Evolutionary conservation across 2,888 invertebrate species (phyloP), one percentile per base, ranked within the genome.

Genomic region (Lycaena phlaeas): DNA sequence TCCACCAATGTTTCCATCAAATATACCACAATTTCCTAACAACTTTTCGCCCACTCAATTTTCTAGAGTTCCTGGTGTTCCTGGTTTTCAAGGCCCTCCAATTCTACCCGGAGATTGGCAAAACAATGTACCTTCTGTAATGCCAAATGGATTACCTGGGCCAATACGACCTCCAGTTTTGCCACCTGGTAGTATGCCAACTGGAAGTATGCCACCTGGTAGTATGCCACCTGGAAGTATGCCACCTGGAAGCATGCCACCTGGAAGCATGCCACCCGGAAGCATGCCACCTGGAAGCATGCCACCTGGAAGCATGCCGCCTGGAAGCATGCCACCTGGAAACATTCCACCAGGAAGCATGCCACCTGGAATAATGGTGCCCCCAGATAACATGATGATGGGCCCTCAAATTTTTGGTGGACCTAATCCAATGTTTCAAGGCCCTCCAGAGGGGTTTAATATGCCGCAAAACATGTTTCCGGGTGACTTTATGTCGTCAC

Each of bases 401-500:
- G 54, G 75, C 58, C 77, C 75, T 34, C 76, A 73, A 44, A 81
- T 76, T 72, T 76, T 69, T 53, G 70, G 64, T 22, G 65, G 59
- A 3, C 72, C 70, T 3, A 73, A 67, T 49, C 58, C 59, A 11
- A 72, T 77, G 69, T 77, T 65, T 46, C 67, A 72, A 4, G 64
- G 67, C 26, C 69, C 69, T 14, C 64, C 77, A 7, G 84, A 85
- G 39, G 68, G 75, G 42, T 85, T 76, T 50, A 78, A 74, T 53
- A 78, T 78, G 72, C 77, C 66, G 17, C 84, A 65, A 51, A 77
- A 75, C 56, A 85, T 85, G 70, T 85, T 81, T 46, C 85, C 86
- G 12, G 78, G 84, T 56, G 81, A 82, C 41, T 84, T 77, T 49
- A 86, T 88, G 76, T 51, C 74, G 50, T 71, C 74, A 51, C 72